Evolutionary conservation across 2,113 vertebrate genomes (phyloP).

Genomic region (Oreocharis arfaki): DNA sequence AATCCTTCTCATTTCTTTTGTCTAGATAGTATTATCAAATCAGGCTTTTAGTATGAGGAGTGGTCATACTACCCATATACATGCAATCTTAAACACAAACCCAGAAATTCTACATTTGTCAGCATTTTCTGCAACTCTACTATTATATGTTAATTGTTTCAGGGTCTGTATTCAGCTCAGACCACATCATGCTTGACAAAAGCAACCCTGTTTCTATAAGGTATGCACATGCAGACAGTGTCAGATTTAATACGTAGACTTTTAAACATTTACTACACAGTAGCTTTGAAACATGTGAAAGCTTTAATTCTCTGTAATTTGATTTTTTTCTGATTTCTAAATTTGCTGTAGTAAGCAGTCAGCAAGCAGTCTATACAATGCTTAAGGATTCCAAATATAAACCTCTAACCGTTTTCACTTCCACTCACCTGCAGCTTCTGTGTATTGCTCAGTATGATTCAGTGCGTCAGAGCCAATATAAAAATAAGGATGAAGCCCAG

Average conservation of each 20-base stretch:
- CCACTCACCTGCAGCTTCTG: constrained; percentile 80
- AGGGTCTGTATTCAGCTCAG: neutral
- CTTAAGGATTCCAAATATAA: neutral
- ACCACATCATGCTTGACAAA: neutral
- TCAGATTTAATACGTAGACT: neutral
- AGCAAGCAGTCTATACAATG: neutral
- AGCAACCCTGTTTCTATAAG: neutral
- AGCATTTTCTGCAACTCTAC: neutral
- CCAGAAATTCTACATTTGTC: neutral
- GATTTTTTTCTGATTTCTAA: neutral
- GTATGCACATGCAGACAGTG: neutral
- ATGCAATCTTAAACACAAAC: neutral
- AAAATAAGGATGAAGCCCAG: constrained; percentile 87
- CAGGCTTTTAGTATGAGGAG: neutral
- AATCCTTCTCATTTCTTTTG: neutral
- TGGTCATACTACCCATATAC: neutral
- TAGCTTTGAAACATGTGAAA: neutral
- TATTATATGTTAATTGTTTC: neutral
- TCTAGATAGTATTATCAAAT: neutral
- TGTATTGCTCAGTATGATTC: constrained; percentile 86
- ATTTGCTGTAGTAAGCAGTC: neutral
- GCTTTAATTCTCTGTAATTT: neutral
- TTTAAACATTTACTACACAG: neutral
- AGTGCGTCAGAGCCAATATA: constrained; percentile 80
- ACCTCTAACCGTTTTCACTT: neutral